Evolutionary conservation across 2,888 invertebrate genomes (phyloP).

Genomic region (Meganola albula): DNA sequence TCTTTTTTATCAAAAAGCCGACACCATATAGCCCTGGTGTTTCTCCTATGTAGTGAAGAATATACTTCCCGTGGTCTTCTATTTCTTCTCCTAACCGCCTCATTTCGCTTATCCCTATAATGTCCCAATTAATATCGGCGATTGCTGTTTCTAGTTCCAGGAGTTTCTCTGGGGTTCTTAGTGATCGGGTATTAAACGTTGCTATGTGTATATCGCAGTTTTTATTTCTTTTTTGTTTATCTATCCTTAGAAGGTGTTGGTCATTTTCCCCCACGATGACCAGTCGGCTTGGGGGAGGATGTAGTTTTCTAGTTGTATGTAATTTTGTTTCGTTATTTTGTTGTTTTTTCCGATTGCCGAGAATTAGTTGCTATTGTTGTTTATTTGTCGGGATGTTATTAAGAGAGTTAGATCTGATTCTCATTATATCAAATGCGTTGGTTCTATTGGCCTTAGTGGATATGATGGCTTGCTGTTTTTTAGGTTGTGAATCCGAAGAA

Average conservation of each 20-base stretch:
- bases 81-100: slow-evolving; percentile 3
- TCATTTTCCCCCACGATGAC: slow-evolving; percentile 7
- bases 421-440: slow-evolving; percentile 2
- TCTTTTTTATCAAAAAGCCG: slow-evolving; percentile 5
- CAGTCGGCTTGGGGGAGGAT: slow-evolving; percentile 5
- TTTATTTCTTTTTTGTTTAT: not conserved
- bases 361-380: slow-evolving; percentile 6
- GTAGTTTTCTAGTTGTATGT: not conserved
- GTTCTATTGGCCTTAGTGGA: not conserved
- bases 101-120: slow-evolving; percentile 4
- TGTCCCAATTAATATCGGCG: slow-evolving; percentile 1
- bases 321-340: slow-evolving; percentile 1
- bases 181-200: slow-evolving; percentile 1
- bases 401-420: slow-evolving; percentile 2
- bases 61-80: not conserved
- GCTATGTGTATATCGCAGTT: not conserved
- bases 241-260: not conserved
- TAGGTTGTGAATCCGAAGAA: slow-evolving; percentile 1
- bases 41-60: slow-evolving; percentile 6
- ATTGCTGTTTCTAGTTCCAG: slow-evolving; percentile 5
- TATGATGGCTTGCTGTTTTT: slow-evolving; percentile 3
- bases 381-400: slow-evolving; percentile 1
- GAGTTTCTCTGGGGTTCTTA: slow-evolving; percentile 4
- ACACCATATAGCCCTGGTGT: slow-evolving; percentile 4
- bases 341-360: slow-evolving; percentile 5